Conservation (phyloP, 2,888 invertebrate genomes). For the Drosophila conformis region DNA sequence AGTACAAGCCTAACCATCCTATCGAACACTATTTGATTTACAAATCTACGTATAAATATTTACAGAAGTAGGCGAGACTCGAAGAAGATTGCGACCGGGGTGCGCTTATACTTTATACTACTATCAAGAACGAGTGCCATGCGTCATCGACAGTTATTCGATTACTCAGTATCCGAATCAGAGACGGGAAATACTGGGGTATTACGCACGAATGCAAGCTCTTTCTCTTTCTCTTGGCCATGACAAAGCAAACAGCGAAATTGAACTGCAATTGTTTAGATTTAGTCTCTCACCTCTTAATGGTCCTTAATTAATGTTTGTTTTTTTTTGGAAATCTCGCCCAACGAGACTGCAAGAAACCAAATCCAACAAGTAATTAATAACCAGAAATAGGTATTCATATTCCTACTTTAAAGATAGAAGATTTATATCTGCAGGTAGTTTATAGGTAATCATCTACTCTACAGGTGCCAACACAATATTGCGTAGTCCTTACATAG, state of each 20-base stretch:
- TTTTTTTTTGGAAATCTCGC: constrained; percentile 39
- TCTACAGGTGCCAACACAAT: not conserved
- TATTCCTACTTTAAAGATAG: not conserved
- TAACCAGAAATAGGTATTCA: not conserved
- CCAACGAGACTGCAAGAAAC: constrained; percentile 53
- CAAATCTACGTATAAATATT: not conserved
- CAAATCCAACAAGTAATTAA: constrained; percentile 9
- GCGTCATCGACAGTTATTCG: constrained; percentile 28
- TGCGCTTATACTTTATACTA: not conserved
- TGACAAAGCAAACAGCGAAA: constrained; percentile 2
- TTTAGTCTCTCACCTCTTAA: constrained; percentile 66
- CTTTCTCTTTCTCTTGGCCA: constrained; percentile 12
- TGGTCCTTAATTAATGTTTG: constrained; percentile 68
- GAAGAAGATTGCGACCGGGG: constrained; percentile 19
- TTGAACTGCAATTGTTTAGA: constrained; percentile 4
- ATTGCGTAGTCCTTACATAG: not conserved
- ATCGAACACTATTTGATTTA: not conserved
- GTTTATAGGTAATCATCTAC: not conserved
- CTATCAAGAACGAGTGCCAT: not conserved
- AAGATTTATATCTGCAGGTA: not conserved
- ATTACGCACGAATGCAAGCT: not conserved
- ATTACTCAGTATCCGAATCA: constrained; percentile 26
- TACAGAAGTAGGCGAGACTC: not conserved
- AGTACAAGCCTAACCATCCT: not conserved
- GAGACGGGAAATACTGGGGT: not conserved